Base-by-base conservation (phyloP, 2,888 invertebrate genomes). In the Epistrophe grossulariae region DNA sequence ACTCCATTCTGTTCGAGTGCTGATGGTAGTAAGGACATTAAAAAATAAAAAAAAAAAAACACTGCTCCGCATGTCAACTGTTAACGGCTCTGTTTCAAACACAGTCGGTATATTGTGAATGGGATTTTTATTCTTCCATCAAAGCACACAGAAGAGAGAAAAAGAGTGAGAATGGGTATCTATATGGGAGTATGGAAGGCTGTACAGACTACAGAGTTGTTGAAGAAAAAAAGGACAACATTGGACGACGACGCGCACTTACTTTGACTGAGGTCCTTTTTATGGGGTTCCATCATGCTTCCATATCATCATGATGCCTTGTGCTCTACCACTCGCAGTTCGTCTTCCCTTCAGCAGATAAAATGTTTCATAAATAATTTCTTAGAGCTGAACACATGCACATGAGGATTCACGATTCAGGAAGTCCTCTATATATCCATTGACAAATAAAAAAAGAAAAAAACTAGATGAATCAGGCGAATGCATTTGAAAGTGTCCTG, bases 381-480 rank as follows among this genome's bases (percentile, higher is more conserved):
- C 78, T 70, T 71, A 59, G 59, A 71, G 24, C 31, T 24, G 10
- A 17, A 31, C 45, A 45, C 45, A 64, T 24, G 31, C 17, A 50
- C 19, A 38, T 83, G 8, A 40, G n/a, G 28, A 15, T 31, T 17
- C 60, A 43, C 43, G 62, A 43, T 43, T 79, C 87, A 79, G 87
- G 83, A 87, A 87, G 83, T 87, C 66, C 48, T 52, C 48, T 48
- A n/a, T 4, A 7, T 64, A 57, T 31, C 48, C 50, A 82, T 74
- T 73, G 72, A 77, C 73, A 85, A 71, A 79, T 59, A 82, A 59
- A 60, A 62, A 55, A 55, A 57, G 10, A n/a, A n/a, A n/a, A 74
- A 77, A 71, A 82, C 64, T 57, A 71, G 62, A 85, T 78, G 85
- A 78, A 73, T 85, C 82, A 74, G 55, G 66, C 64, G 79, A 83